phyloP scores from a whole-genome alignment of 1,140 invertebrate genomes.

The Sycophila sp. region DNA sequence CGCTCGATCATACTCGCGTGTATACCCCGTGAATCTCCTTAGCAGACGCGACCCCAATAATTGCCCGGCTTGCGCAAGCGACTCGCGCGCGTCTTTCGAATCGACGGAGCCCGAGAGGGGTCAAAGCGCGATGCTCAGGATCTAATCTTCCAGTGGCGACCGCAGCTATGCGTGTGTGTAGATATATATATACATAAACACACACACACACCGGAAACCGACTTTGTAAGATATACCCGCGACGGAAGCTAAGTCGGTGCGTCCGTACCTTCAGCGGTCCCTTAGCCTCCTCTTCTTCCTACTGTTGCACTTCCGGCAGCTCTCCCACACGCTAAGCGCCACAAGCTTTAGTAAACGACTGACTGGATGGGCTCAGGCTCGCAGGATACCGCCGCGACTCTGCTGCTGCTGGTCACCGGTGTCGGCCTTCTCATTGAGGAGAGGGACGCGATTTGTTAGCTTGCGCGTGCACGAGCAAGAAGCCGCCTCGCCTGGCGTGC shows the following conservation, averaged over 20 bases:
- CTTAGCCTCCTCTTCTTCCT: conserved; percentile 2
- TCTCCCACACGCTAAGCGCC: conserved; percentile 42
- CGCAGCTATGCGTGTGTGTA: not conserved
- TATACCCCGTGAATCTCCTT: not conserved
- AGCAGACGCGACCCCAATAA: conserved; percentile 7
- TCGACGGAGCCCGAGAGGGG: not conserved
- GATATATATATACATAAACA: not conserved
- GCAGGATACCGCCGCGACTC: not conserved
- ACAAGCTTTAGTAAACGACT: conserved; percentile 43
- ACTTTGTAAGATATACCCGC: no score
- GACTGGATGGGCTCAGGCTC: conserved; percentile 14
- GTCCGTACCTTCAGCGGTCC: conserved; percentile 32
- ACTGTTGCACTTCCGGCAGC: not conserved
- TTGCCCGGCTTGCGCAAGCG: not conserved
- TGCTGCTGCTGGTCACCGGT: conserved; percentile 24
- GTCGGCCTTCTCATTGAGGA: conserved; percentile 18
- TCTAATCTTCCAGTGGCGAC: not conserved
- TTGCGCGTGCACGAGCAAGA: not conserved
- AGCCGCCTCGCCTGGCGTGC: not conserved
- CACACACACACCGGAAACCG: not conserved
- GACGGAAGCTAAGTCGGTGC: not conserved
- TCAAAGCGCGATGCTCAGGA: no score
- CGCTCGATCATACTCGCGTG: not conserved
- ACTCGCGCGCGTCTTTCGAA: not conserved
- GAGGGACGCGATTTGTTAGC: not conserved